Base-by-base conservation (phyloP, 2,797 vertebrate species). In the Cottoperca gobio region DNA sequence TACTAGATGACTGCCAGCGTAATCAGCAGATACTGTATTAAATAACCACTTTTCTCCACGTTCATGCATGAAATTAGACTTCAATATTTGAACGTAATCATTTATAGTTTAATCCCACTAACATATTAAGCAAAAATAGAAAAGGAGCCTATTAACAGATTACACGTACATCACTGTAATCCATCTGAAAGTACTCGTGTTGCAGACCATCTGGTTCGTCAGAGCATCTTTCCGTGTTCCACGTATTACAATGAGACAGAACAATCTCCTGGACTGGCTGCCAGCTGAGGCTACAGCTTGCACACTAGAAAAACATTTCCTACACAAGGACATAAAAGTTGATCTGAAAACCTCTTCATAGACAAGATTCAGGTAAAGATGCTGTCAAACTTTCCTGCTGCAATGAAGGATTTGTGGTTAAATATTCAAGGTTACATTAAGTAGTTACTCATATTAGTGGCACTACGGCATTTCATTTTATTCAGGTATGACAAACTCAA, bases 311-410 rank as follows among this genome's bases (percentile, higher is more conserved):
- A 35, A 65, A 31, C n/a, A 23, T 12, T 5, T 43, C 4, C 19
- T n/a, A 11, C 45, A 39, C 12, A 53, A 63, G 12, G 2, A 63
- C 3, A 40, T 6, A 40, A 9, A 1, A n/a, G 19, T 37, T 35
- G n/a, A 23, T 42, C 28, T 58, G 35, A 82, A 50, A 67, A 59
- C 35, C 49, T 13, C 17, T 33, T 65, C 50, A 71, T 21, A 24
- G 19, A 64, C 16, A 16, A 58, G 37, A 37, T 37, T 68, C 8
- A 39, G 26, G 45, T 16, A 63, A 66, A 23, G 16, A 35, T 52
- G 13, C 23, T 13, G 6, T 46, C 19, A 23, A 31, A 54, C 40
- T 13, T 39, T 13, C 37, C 23, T 50, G 21, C 13, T 45, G n/a
- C 54, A 67, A 70, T 3, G 6, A 3, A 53, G 31, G 24, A 57